Conservation (phyloP, 2,113 vertebrate species). For the Panurus biarmicus region DNA sequence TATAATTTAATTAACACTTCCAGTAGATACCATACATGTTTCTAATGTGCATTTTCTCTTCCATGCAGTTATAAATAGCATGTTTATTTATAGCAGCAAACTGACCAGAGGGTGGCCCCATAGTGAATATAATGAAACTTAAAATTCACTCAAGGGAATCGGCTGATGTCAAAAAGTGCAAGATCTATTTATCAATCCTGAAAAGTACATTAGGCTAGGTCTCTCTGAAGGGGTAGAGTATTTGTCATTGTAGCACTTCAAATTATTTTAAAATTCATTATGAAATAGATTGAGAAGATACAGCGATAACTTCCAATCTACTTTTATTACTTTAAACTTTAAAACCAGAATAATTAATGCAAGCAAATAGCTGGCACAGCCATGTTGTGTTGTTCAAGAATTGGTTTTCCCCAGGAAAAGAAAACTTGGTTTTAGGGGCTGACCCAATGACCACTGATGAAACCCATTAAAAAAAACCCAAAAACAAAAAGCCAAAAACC, state of each 20-base stretch:
- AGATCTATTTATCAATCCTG: slow-evolving; percentile 40
- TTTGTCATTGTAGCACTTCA: neutral
- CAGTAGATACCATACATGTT: slow-evolving; percentile 30
- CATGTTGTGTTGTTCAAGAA: neutral
- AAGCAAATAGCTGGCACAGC: neutral
- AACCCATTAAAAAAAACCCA: neutral
- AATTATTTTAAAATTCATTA: slow-evolving; percentile 30
- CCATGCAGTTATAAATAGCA: neutral
- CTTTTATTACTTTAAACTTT: slow-evolving; percentile 16
- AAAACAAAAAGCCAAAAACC: no score
- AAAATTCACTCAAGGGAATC: slow-evolving; percentile 36
- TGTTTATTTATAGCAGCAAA: neutral
- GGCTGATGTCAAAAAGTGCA: slow-evolving; percentile 12
- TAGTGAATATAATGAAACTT: slow-evolving; percentile 44
- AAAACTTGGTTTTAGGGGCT: neutral
- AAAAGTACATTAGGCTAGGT: slow-evolving; percentile 7
- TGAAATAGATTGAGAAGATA: neutral
- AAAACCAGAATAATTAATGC: neutral
- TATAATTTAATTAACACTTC: slow-evolving; percentile 66
- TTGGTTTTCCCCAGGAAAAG: neutral
- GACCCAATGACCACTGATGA: neutral
- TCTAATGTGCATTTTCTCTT: slow-evolving; percentile 48
- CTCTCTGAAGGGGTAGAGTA: neutral
- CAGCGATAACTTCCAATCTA: neutral
- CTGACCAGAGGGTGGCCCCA: slow-evolving; percentile 53